Percentiles rank a stretch among this genome's conserved stretches.
These are phyloP conservation scores for Chymomyza procnemis DNA, from an alignment of 2,888 invertebrate species.

Conservation along the genomic window DNA sequence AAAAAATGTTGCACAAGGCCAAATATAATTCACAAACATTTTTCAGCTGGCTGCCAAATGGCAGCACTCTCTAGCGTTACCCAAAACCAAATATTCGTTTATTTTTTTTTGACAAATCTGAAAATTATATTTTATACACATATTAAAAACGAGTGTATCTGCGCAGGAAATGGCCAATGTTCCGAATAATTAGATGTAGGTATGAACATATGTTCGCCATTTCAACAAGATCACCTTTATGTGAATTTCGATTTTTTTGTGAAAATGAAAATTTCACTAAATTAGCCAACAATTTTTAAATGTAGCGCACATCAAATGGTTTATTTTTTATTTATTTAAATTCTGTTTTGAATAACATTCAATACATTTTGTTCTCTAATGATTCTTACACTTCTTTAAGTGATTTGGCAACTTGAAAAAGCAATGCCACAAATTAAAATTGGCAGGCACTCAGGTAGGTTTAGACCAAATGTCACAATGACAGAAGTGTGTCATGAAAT, in stretches of 20 bases:
- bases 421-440: constrained; percentile 6
- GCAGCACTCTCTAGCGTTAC: neutral
- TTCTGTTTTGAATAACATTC: constrained; percentile 53
- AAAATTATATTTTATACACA: constrained; percentile 8
- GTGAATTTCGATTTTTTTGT: constrained; percentile 13
- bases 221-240: constrained; percentile 18
- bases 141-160: neutral
- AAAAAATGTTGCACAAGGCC: constrained; percentile 56
- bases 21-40: constrained; percentile 5
- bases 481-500: constrained; percentile 33
- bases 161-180: constrained; percentile 39
- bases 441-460: constrained; percentile 1
- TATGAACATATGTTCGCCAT: constrained; percentile 22
- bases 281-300: constrained; percentile 45
- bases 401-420: neutral
- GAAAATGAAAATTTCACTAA: constrained; percentile 22
- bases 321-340: constrained; percentile 41
- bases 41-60: neutral
- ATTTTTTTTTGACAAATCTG: constrained; percentile 16
- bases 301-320: constrained; percentile 39
- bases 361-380: constrained; percentile 47
- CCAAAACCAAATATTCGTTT: neutral
- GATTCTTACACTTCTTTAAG: constrained; percentile 41
- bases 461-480: constrained; percentile 11
- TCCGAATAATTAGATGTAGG: constrained; percentile 54